Conservation (phyloP, 2,888 invertebrate genomes). For the Calliopum simillimum region DNA sequence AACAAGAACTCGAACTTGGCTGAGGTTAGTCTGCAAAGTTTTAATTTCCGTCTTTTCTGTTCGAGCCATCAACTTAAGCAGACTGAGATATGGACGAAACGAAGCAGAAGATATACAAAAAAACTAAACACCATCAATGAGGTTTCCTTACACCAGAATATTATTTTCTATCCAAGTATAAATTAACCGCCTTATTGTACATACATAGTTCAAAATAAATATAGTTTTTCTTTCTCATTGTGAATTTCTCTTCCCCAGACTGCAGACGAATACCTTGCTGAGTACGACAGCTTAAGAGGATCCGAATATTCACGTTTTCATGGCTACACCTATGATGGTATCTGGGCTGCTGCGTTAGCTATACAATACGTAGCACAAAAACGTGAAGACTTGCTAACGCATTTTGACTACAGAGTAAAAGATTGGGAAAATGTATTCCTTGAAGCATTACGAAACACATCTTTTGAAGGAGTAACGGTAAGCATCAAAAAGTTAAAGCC, state of each 20-base stretch:
- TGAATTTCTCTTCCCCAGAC: constrained; percentile 72
- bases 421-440: constrained; percentile 89
- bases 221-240: no score
- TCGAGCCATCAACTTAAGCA: no score
- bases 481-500: constrained; percentile 1
- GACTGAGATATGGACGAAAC: no score
- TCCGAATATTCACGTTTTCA: constrained; percentile 92
- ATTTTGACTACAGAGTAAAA: constrained; percentile 86
- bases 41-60: no score
- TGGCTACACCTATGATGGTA: constrained; percentile 97
- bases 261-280: constrained; percentile 86
- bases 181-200: no score
- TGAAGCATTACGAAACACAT: constrained; percentile 89
- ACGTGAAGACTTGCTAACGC: constrained; percentile 82
- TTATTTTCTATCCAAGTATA: no score
- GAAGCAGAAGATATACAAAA: no score
- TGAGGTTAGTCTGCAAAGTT: no score
- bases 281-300: constrained; percentile 85
- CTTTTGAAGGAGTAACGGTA: constrained; percentile 92
- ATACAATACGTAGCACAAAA: constrained; percentile 89
- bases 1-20: no score
- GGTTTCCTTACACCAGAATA: no score
- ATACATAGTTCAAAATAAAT: no score
- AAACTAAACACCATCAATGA: no score
- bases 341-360: constrained; percentile 97